Percentiles rank a stretch among this genome's conserved stretches.
Evolutionary conservation across 2,888 invertebrate genomes (phyloP).

Genomic region (Tridacna crocea): DNA sequence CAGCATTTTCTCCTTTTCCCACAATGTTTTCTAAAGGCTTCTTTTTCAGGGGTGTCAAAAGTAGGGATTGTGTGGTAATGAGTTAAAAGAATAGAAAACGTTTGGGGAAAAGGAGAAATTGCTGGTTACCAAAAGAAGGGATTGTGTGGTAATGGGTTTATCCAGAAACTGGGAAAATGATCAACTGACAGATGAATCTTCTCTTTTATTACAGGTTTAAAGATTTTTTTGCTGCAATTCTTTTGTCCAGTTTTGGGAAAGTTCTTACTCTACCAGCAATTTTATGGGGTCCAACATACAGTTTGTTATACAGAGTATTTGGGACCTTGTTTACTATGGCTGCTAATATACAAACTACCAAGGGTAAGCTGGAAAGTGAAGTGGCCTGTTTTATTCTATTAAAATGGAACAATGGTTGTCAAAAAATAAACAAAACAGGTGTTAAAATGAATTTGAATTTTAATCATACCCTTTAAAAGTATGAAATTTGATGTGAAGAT

Average conservation of each 20-base stretch:
- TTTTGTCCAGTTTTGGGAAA: conserved; percentile 78
- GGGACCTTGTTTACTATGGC: conserved; percentile 73
- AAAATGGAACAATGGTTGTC: background rate
- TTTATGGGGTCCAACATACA: conserved; percentile 79
- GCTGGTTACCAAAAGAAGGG: too few species aligned
- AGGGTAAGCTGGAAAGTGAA: conserved; percentile 68
- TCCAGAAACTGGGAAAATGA: too few species aligned
- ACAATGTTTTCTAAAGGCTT: background rate
- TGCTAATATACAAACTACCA: conserved; percentile 78
- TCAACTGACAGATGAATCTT: too few species aligned
- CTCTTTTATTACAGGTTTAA: conserved; percentile 35
- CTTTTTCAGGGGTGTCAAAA: too few species aligned
- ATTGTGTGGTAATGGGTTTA: too few species aligned
- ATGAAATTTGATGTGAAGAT: too few species aligned
- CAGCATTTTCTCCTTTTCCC: background rate
- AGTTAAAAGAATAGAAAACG: too few species aligned
- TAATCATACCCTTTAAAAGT: too few species aligned
- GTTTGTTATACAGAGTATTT: conserved; percentile 70
- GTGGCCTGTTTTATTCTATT: background rate
- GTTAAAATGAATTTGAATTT: too few species aligned
- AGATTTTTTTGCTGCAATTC: conserved; percentile 59
- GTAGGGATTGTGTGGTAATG: too few species aligned
- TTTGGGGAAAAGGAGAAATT: too few species aligned
- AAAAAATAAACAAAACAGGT: too few species aligned
- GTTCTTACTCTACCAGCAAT: conserved; percentile 78